Evolutionary conservation across 2,113 vertebrate genomes (phyloP).

Genomic region (Catharus bicknelli): DNA sequence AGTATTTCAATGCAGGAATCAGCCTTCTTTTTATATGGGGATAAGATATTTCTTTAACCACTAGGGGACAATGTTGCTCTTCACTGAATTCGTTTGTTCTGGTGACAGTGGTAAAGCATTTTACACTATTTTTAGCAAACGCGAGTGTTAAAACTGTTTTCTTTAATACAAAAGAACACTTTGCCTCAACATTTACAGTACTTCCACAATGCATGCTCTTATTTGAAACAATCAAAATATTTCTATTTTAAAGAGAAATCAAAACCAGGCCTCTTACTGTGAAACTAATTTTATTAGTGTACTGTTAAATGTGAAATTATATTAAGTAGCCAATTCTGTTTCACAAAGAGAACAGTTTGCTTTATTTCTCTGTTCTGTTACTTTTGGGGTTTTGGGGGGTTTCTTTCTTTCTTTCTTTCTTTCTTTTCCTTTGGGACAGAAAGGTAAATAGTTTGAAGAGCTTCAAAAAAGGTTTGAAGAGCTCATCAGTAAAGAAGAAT

Average conservation of each 20-base stretch:
- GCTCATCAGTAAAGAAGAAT: background rate
- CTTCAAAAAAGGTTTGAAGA: background rate
- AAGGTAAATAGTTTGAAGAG: background rate
- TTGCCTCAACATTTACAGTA: constrained; percentile 30
- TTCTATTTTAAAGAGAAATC: constrained; percentile 45
- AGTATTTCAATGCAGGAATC: background rate
- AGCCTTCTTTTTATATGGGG: background rate
- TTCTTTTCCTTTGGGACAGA: background rate
- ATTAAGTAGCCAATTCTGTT: background rate
- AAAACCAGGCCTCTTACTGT: constrained; percentile 43
- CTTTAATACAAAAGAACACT: constrained; percentile 64
- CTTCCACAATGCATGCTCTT: background rate
- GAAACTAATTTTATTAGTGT: constrained; percentile 23
- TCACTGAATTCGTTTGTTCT: background rate
- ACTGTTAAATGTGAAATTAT: constrained; percentile 28
- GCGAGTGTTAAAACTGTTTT: constrained; percentile 63
- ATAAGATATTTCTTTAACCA: constrained; percentile 9
- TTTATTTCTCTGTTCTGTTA: constrained; percentile 7
- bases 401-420: background rate
- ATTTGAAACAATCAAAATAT: constrained; percentile 47
- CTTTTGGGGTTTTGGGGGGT: background rate
- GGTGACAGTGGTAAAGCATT: background rate
- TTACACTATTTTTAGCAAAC: constrained; percentile 68
- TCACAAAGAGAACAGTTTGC: background rate
- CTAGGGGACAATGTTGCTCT: constrained; percentile 75